Conservation (phyloP, 35 echinoderm and acorn worm genomes). For the Diadema setosum region DNA sequence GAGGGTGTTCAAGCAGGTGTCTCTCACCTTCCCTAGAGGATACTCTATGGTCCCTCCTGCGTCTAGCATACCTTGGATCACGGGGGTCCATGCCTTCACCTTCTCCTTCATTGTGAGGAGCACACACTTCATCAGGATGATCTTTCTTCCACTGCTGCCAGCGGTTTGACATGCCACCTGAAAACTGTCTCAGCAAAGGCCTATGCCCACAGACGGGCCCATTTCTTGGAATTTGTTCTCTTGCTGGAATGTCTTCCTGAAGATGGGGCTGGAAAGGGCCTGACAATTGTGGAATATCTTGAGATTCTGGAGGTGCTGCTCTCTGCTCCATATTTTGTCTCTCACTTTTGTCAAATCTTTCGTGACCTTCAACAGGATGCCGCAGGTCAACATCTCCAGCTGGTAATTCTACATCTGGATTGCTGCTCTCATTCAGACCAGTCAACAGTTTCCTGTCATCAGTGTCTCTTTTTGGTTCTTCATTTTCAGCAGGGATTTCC, state of each 20-base stretch:
- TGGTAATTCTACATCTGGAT: not conserved
- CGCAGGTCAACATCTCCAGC: not conserved
- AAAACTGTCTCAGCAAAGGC: not conserved
- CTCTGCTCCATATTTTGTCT: not conserved
- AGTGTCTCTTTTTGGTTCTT: not conserved
- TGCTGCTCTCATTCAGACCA: not conserved
- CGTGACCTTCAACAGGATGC: not conserved
- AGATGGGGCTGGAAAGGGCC: too few species aligned
- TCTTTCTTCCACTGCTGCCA: constrained; percentile 10
- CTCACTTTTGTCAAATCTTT: not conserved
- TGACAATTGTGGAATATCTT: too few species aligned
- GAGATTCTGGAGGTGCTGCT: too few species aligned
- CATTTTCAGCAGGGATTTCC: not conserved
- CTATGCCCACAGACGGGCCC: not conserved
- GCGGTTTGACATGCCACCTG: not conserved
- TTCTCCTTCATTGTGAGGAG: not conserved
- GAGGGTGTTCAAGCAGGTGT: too few species aligned
- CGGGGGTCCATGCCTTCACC: not conserved
- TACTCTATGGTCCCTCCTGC: not conserved
- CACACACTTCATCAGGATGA: not conserved
- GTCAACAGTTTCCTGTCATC: not conserved
- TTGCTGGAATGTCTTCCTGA: too few species aligned
- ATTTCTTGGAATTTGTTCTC: too few species aligned
- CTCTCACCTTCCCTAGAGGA: not conserved
- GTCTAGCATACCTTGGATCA: not conserved